Percentiles rank a stretch among this genome's conserved stretches.
These are phyloP conservation scores for Oscheius sp. DNA, from an alignment of 1,140 invertebrate species.

Conservation along the genomic window DNA sequence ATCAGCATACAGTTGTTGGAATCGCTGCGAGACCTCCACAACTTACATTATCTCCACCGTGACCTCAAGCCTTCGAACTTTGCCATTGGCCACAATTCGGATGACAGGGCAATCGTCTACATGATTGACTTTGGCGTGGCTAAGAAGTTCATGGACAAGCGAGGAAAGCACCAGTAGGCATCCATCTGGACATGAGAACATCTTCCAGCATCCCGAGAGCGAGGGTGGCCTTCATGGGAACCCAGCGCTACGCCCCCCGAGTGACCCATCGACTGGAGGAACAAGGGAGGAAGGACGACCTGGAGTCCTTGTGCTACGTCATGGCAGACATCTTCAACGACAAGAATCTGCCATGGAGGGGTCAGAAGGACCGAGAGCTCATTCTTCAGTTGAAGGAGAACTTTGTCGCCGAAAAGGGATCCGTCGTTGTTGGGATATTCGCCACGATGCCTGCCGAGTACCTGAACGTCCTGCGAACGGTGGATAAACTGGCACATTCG, in stretches of 20 bases:
- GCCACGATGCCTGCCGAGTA: neutral
- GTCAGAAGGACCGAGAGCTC: neutral
- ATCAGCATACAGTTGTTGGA: neutral
- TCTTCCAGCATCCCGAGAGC: neutral
- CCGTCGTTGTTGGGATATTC: neutral
- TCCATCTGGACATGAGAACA: too few relatives aligned
- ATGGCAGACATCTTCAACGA: slow-evolving; percentile 15
- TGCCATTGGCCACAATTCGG: neutral
- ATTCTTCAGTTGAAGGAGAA: neutral
- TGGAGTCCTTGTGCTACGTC: slow-evolving; percentile 16
- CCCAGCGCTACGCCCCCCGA: slow-evolving; percentile 4
- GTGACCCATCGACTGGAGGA: slow-evolving; percentile 6
- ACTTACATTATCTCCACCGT: neutral
- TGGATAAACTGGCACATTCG: neutral
- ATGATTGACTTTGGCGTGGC: slow-evolving; percentile 5
- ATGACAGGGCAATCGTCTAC: neutral
- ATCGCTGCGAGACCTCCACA: neutral
- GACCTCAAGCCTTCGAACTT: neutral
- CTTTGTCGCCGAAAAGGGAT: neutral
- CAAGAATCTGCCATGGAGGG: slow-evolving; percentile 2
- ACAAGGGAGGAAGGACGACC: slow-evolving; percentile 12
- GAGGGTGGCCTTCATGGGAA: slow-evolving; percentile 3
- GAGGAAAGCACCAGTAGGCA: neutral
- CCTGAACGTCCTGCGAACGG: neutral
- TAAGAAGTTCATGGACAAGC: neutral